Conservation (phyloP, 2,113 vertebrate species). For the human (Homo sapiens) region GRCh38 chr9:95025501-95026000, state of each 20-base stretch:
- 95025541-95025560: background rate
- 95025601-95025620: background rate
- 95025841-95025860: background rate
- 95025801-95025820: background rate
- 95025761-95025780: background rate
- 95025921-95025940: constrained; percentile 44
- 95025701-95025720: background rate
- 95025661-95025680: background rate
- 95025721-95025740: background rate
- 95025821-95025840: background rate
- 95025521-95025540: background rate
- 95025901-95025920: background rate
- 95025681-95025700: background rate
- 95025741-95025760: background rate
- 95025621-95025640: constrained; percentile 12
- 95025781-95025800: background rate
- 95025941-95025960: constrained; percentile 49
- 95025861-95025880: constrained; percentile 21
- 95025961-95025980: constrained; percentile 68
- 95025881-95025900: background rate
- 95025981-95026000: constrained; percentile 56
- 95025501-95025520: background rate
- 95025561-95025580: background rate
- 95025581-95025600: background rate
- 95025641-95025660: constrained; percentile 27